Conservation (phyloP, 2,888 invertebrate genomes). For the Hololepta plana region DNA sequence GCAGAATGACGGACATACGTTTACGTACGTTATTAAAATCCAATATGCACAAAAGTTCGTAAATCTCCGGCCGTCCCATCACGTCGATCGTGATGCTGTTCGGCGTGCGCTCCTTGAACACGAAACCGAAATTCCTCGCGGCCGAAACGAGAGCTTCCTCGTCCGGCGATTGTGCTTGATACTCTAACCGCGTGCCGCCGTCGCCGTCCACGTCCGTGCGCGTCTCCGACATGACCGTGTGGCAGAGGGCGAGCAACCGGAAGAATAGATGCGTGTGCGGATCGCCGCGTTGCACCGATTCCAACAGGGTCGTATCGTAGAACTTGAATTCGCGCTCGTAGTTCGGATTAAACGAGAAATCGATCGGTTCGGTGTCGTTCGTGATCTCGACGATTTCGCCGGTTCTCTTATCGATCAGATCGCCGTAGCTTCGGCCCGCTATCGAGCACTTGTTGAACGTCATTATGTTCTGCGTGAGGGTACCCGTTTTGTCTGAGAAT, state of each 20-base stretch:
- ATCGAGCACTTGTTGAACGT: conserved; percentile 98
- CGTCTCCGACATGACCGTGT: conserved; percentile 96
- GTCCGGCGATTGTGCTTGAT: conserved; percentile 96
- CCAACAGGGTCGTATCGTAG: conserved; percentile 73
- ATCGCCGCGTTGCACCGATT: conserved; percentile 62
- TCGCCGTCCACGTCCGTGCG: conserved; percentile 66
- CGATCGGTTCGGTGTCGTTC: conserved; percentile 63
- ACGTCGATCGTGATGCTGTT: conserved; percentile 86
- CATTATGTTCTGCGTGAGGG: conserved; percentile 98
- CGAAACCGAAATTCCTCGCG: conserved; percentile 96
- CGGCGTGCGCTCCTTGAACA: conserved; percentile 83
- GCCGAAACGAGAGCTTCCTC: conserved; percentile 95
- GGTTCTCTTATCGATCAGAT: conserved; percentile 69
- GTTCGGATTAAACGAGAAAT: conserved; percentile 89
- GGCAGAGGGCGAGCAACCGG: conserved; percentile 83
- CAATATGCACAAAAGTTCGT: conserved; percentile 91
- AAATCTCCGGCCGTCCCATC: conserved; percentile 67
- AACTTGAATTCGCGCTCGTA: conserved; percentile 87
- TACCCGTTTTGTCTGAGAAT: conserved; percentile 99
- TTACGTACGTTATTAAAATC: conserved; percentile 99
- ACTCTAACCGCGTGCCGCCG: conserved; percentile 34
- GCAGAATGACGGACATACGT: conserved; percentile 92
- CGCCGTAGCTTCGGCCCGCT: conserved; percentile 80
- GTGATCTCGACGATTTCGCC: conserved; percentile 75
- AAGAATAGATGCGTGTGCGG: conserved; percentile 73